Base-by-base conservation (phyloP, 2,888 invertebrate species). In the Lamproptera curius region DNA sequence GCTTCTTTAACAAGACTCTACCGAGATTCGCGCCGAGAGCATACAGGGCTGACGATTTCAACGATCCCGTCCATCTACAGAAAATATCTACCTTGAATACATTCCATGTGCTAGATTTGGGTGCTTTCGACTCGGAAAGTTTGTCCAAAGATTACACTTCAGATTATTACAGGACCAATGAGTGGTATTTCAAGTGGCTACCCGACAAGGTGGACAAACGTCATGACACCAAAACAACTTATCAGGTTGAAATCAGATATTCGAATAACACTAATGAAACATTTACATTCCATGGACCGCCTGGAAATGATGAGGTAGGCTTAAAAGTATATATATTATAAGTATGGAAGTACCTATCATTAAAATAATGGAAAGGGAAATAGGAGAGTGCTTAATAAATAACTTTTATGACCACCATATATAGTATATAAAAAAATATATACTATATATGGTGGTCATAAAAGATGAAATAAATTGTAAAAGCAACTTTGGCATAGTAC, bases 1-100 rank as follows among this genome's bases (percentile, higher is more conserved):
- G 97, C 16, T 97, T 97, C 83, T 98, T 98, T 89, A 99, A 99
- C 73, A 97, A 95, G 76, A 98, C 98, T 0, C 91, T 98, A 79
- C 95, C 96, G 0, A 88, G 96, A 56, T 99, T 98, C 78, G 99
- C 97, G 0, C 98, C 98, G 0, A 90, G 97, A 69, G 96, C 98
- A 0, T 97, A 92, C 73, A 90, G 97, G 53, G 91, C 94, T 20
- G 97, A 97, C 71, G 97, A 97, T 76, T 97, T 97, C 67, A 97
- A 97, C 70, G 98, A 99, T 76, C 97, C 98, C 0, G 96, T 98
- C 44, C 98, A 98, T 85, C 62, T 87, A 53, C 95, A 98, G 73
- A 91, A 97, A 71, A 97, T 97, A 61, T 98, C 98, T 0, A 98
- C 98, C 0, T 88, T 97, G 69, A 97, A 97, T 64, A 98, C 98